A percentile compares a stretch with the other conserved stretches of the same genome.
These are phyloP conservation scores for Drosophila varians DNA, from an alignment of 1,140 invertebrate species.

Conservation along the genomic window DNA sequence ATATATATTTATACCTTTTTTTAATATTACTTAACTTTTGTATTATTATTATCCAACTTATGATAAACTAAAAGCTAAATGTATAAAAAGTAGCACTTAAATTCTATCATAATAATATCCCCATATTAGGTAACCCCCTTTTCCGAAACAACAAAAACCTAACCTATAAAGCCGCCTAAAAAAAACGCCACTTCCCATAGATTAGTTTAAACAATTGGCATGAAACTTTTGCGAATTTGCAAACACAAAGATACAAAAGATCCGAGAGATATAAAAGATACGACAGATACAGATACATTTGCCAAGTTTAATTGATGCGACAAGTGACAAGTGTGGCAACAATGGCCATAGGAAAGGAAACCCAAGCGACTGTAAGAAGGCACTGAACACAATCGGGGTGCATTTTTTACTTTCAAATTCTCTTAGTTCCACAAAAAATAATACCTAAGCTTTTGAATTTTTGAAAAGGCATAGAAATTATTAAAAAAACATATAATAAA, in stretches of 20 bases:
- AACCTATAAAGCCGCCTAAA: slow-evolving; percentile 3
- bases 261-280: not conserved
- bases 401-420: too few species aligned
- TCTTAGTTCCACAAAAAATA: too few species aligned
- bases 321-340: slow-evolving; percentile 18
- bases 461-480: not conserved
- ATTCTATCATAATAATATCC: too few species aligned
- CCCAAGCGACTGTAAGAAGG: not conserved
- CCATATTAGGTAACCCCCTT: not conserved
- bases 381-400: too few species aligned
- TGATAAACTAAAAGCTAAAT: too few species aligned
- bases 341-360: slow-evolving; percentile 11
- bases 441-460: too few species aligned
- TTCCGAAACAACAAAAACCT: not conserved
- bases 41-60: too few species aligned
- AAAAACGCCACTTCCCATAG: slow-evolving; percentile 23
- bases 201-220: slow-evolving; percentile 49
- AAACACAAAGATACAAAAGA: slow-evolving; percentile 1
- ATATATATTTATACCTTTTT: too few species aligned
- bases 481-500: not conserved
- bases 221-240: slow-evolving; percentile 16
- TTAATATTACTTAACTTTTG: too few species aligned
- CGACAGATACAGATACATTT: slow-evolving; percentile 8
- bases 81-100: too few species aligned
- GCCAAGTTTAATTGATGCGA: slow-evolving; percentile 58